Conservation (phyloP, 2,797 vertebrate species). For the Muscicapa striata region DNA sequence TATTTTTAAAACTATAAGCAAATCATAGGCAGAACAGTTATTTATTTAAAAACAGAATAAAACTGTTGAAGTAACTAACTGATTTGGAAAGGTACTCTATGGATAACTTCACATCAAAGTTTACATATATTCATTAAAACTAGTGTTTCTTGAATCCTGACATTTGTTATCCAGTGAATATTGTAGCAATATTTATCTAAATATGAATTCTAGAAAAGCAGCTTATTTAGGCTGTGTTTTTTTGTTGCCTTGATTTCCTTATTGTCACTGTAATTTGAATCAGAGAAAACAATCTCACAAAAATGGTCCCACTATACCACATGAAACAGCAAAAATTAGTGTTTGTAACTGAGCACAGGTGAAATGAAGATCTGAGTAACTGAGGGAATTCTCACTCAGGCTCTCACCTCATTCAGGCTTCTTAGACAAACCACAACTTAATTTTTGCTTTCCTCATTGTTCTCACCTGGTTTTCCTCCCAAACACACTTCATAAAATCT, state of each 20-base stretch:
- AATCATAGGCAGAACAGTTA: neutral
- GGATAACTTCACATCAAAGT: neutral
- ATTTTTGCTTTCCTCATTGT: neutral
- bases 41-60: neutral
- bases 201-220: neutral
- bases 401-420: neutral
- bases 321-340: neutral
- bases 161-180: neutral
- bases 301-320: neutral
- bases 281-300: neutral
- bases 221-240: neutral
- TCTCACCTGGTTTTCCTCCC: neutral
- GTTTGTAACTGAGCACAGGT: neutral
- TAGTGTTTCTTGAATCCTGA: neutral
- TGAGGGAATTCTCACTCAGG: neutral
- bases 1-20: neutral
- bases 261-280: neutral
- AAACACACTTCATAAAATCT: neutral
- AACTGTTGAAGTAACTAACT: neutral
- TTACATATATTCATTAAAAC: neutral
- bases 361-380: neutral
- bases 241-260: neutral
- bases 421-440: neutral
- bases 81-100: neutral
- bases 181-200: neutral